phyloP scores from a whole-genome alignment of 2,113 vertebrate species.

The Heterocephalus glaber region DNA sequence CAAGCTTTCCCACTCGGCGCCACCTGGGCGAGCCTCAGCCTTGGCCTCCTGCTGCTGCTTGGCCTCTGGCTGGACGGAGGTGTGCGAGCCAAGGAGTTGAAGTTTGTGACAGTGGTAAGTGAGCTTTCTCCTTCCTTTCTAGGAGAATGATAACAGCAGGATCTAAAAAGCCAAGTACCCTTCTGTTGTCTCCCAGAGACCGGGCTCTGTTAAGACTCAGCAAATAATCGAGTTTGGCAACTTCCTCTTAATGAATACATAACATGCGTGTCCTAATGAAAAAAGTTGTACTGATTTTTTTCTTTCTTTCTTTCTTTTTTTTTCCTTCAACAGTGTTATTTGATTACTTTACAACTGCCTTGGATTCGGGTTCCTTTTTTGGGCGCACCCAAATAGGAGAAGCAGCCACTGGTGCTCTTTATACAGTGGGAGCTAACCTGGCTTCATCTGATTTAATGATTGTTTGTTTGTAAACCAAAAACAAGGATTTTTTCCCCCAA shows the following conservation, averaged over 20 bases:
- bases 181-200: not conserved
- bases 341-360: not conserved
- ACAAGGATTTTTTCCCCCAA: not conserved
- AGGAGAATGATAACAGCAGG: not conserved
- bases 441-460: not conserved
- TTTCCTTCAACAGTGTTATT: not conserved
- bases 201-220: not conserved
- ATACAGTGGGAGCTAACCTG: not conserved
- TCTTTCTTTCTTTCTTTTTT: not conserved
- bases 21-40: not conserved
- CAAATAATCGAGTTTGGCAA: slow-evolving; percentile 59
- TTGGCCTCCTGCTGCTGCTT: slow-evolving; percentile 75
- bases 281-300: not conserved
- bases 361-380: not conserved
- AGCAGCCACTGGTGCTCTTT: not conserved
- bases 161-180: not conserved
- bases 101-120: slow-evolving; percentile 85
- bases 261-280: not conserved
- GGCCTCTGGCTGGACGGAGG: slow-evolving; percentile 62
- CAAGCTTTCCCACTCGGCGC: rapidly evolving
- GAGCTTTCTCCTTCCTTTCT: not conserved
- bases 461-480: not conserved
- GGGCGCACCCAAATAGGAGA: not conserved
- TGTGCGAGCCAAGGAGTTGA: slow-evolving; percentile 81
- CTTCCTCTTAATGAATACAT: slow-evolving; percentile 25